Base-by-base conservation (phyloP, 2,888 invertebrate species). In the Limenitis camilla region DNA sequence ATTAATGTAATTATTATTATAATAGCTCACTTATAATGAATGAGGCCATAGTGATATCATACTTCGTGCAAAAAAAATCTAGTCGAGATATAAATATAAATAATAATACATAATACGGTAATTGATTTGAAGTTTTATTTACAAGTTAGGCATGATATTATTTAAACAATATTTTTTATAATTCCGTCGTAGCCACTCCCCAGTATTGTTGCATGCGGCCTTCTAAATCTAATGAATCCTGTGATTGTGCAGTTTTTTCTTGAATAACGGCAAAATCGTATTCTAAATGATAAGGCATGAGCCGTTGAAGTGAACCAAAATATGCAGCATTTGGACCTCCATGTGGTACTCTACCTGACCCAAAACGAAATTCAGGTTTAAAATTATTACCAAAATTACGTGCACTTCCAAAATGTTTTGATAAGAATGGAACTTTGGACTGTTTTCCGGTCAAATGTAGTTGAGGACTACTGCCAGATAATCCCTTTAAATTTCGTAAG, bases 181-280 rank as follows among this genome's bases (percentile, higher is more conserved):
- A 78, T 76, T 95, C 95, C 0, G 95, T 96, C 1, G 95, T 95
- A 9, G 95, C 94, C 41, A 96, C 94, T 46, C 95, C 95, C 96
- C 96, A 96, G 78, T 96, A 96, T 67, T 95, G 95, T 64, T 95
- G 93, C 93, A 96, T 95, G 49, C 96, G 90, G 49, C 91, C 91
- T 69, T 95, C 95, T 58, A 94, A 90, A 68, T 95, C 95, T 59
- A 93, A 78, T 0, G 94, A 94, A 68, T 95, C 95, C 63, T 91
- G 89, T 46, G 82, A 81, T 50, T 88, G 88, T 39, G 90, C 89
- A 33, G 90, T 88, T 63, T 94, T 89, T 72, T 95, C 95, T 70
- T 94, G 93, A 74, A 94, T 94, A 29, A 94, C 92, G 36, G 93
- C 92, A 75, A 94, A 95, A 76, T 95, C 94, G 67, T 94, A 94